Conservation (phyloP, 1,140 invertebrate species). For the Formica selysi region DNA sequence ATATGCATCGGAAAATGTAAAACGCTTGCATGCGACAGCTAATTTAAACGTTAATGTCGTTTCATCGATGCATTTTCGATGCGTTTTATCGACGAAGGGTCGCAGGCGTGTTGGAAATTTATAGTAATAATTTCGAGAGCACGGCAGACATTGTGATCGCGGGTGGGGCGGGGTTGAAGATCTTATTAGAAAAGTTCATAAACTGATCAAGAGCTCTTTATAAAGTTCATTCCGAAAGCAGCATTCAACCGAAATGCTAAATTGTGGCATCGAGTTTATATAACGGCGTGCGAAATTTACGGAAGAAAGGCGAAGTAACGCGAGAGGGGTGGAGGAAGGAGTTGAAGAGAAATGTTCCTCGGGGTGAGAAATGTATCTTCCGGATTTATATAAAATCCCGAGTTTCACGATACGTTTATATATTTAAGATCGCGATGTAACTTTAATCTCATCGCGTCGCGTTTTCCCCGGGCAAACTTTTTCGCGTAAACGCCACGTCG, state of each 20-base stretch:
- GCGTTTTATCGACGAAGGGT: slow-evolving; percentile 34
- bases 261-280: neutral
- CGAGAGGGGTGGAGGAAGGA: too few species aligned
- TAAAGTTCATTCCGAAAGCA: slow-evolving; percentile 21
- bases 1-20: slow-evolving; percentile 22
- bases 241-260: neutral
- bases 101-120: slow-evolving; percentile 40
- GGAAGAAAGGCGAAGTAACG: neutral
- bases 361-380: neutral
- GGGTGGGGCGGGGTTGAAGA: neutral
- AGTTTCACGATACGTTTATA: neutral
- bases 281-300: neutral
- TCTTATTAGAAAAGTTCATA: slow-evolving; percentile 50
- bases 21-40: neutral
- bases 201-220: slow-evolving; percentile 41
- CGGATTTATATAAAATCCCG: neutral
- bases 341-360: neutral
- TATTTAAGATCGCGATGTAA: slow-evolving; percentile 25
- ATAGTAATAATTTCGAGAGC: slow-evolving; percentile 44
- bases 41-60: slow-evolving; percentile 44
- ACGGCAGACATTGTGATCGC: neutral
- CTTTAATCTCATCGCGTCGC: slow-evolving; percentile 37
- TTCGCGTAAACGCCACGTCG: slow-evolving; percentile 12
- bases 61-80: slow-evolving; percentile 26
- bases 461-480: neutral